These are phyloP conservation scores for Apodemus sylvaticus DNA, from an alignment of 2,113 vertebrate genomes.

Conservation along the genomic window DNA sequence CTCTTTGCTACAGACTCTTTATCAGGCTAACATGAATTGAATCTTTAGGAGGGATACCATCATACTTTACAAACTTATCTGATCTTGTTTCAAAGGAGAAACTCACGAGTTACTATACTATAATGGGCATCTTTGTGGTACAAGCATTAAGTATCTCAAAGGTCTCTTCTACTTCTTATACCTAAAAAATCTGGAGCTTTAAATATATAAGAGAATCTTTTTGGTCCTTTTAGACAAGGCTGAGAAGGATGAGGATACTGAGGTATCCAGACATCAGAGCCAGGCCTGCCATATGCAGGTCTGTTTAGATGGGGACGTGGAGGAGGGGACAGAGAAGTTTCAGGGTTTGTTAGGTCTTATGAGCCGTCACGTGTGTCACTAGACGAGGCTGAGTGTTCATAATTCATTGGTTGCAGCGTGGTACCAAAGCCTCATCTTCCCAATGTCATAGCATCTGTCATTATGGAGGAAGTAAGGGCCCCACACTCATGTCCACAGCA, in stretches of 20 bases:
- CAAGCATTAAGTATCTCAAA: conserved; percentile 29
- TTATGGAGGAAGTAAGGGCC: background rate
- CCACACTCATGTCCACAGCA: background rate
- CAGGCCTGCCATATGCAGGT: conserved; percentile 57
- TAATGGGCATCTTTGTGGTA: conserved; percentile 17
- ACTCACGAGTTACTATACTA: background rate
- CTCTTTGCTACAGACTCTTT: conserved; percentile 29
- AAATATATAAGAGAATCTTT: conserved; percentile 1
- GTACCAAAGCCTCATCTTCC: background rate
- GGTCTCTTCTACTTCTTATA: background rate
- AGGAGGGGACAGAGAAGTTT: conserved; percentile 44
- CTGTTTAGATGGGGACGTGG: conserved; percentile 52
- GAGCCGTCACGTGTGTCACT: conserved; percentile 46
- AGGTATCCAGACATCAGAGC: background rate
- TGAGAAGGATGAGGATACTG: conserved; percentile 46
- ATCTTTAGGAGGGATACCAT: background rate
- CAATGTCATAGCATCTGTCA: background rate
- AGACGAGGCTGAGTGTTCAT: conserved; percentile 47
- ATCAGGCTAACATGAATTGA: background rate
- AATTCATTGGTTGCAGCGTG: conserved; percentile 11
- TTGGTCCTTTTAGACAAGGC: background rate
- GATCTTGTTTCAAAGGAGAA: conserved; percentile 35
- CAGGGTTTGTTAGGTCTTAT: conserved; percentile 48
- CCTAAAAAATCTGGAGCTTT: conserved; percentile 27
- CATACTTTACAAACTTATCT: conserved; percentile 30